Percentiles rank a stretch among this genome's conserved stretches.
Evolutionary conservation across 2,113 vertebrate species (phyloP).

Genomic region (Pseudorasbora parva): DNA sequence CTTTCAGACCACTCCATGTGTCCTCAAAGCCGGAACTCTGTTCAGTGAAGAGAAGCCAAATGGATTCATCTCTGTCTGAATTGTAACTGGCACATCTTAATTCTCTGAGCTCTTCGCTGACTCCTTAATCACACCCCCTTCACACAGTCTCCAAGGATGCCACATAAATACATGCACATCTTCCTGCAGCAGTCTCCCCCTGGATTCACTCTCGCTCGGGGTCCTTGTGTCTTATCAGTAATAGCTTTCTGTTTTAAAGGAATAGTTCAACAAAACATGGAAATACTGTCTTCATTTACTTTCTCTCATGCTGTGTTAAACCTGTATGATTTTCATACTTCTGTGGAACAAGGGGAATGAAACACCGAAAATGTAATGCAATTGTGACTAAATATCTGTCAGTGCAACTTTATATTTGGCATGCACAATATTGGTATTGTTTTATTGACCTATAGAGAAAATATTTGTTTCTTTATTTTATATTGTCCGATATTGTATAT

Average conservation of each 20-base stretch:
- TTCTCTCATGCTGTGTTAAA: not conserved
- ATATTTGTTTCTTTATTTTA: no score
- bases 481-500: no score
- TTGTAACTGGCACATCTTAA: not conserved
- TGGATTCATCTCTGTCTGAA: not conserved
- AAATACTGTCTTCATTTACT: not conserved
- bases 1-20: not conserved
- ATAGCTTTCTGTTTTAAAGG: not conserved
- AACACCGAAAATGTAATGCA: not conserved
- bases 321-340: no score
- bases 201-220: not conserved
- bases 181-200: not conserved
- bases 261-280: not conserved
- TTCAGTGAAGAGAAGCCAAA: slow-evolving; percentile 2
- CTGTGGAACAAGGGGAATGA: no score
- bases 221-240: not conserved
- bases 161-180: not conserved
- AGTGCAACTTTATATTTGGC: not conserved
- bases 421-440: not conserved
- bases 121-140: not conserved
- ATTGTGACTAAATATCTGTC: not conserved
- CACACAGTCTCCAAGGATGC: not conserved
- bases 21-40: not conserved
- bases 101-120: not conserved
- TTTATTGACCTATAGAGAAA: no score